A percentile compares a stretch with the other conserved stretches of the same genome.
Evolutionary conservation across 2,888 invertebrate genomes (phyloP).

Genomic region (Phortica magna): DNA sequence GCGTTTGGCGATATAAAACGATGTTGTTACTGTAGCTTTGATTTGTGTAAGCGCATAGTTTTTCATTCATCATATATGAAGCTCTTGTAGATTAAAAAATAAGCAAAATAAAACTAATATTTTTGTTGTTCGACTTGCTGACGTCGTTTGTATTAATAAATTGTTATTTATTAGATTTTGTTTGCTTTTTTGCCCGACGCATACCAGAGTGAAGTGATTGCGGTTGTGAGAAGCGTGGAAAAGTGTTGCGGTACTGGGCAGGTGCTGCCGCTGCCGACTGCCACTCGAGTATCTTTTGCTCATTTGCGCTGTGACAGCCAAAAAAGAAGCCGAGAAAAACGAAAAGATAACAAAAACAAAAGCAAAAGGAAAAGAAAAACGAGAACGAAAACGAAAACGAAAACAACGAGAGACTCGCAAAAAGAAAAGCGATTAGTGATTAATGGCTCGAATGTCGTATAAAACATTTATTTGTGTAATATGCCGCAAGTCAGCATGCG

Average conservation of each 20-base stretch:
- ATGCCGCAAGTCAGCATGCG: constrained; percentile 24
- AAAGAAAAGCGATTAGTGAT: constrained; percentile 36
- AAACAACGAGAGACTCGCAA: not conserved
- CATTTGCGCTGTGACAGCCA: constrained; percentile 15
- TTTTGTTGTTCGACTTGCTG: not conserved
- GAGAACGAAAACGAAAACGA: constrained; percentile 1
- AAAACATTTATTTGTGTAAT: constrained; percentile 43
- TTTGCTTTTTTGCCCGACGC: not conserved
- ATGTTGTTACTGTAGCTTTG: too few relatives aligned
- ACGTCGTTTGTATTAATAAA: constrained; percentile 40
- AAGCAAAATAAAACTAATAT: not conserved
- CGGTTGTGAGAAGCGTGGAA: not conserved
- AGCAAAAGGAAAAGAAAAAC: not conserved
- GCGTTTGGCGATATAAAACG: too few relatives aligned
- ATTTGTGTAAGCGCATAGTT: too few relatives aligned
- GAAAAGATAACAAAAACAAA: not conserved
- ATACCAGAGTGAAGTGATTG: not conserved
- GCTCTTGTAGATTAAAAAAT: not conserved
- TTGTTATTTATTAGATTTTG: constrained; percentile 39
- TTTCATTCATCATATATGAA: too few relatives aligned
- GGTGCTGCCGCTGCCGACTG: not conserved
- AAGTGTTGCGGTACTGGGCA: not conserved
- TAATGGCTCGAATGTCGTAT: constrained; percentile 40
- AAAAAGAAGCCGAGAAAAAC: not conserved
- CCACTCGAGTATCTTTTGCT: constrained; percentile 1